Evolutionary conservation across 2,113 vertebrate genomes (phyloP).

Genomic region (Neopipo cinnamomea): DNA sequence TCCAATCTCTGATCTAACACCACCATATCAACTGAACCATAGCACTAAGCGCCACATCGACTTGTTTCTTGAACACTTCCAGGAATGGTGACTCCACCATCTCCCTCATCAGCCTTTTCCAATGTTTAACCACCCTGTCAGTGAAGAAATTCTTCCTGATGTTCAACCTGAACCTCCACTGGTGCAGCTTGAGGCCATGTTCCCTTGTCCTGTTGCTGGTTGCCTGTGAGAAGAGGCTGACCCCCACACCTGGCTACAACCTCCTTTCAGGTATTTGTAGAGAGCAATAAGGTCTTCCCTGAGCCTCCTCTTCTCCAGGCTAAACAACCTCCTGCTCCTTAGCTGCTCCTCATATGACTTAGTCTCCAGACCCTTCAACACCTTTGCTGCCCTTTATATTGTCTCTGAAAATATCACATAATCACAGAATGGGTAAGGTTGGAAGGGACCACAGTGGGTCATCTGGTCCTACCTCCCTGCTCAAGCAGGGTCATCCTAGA

Average conservation of each 20-base stretch:
- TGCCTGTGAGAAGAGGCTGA: background rate
- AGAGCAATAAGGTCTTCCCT: background rate
- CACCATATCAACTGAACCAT: background rate
- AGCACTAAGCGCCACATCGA: background rate
- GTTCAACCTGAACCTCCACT: background rate
- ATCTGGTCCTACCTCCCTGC: background rate
- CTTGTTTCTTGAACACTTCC: background rate
- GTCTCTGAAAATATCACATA: background rate
- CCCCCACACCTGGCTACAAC: background rate
- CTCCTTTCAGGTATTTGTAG: background rate
- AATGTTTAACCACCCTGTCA: background rate
- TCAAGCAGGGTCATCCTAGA: background rate
- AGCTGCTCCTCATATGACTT: background rate
- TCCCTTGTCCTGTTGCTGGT: background rate
- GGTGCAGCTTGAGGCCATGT: background rate
- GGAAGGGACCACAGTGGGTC: background rate
- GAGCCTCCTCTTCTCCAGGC: background rate
- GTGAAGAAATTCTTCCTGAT: background rate
- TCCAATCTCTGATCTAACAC: background rate
- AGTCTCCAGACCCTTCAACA: background rate
- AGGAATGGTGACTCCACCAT: background rate
- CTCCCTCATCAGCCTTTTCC: background rate
- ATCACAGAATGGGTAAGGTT: background rate
- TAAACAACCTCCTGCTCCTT: background rate
- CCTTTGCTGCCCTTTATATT: background rate